phyloP scores from a whole-genome alignment of 2,797 vertebrate genomes.

The Lophura swinhoii region DNA sequence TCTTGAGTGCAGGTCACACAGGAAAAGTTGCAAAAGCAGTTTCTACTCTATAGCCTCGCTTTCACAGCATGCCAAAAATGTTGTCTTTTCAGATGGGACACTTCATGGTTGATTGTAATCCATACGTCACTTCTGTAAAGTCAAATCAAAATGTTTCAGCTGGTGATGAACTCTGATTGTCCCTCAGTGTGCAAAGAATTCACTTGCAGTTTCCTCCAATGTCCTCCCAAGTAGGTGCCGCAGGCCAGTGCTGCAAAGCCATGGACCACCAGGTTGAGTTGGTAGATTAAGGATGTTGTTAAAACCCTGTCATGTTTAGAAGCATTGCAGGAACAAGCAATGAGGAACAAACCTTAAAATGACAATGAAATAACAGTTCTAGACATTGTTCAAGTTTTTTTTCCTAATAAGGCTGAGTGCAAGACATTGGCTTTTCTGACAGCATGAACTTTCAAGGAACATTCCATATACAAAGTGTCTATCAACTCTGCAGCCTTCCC shows the following conservation, averaged over 20 bases:
- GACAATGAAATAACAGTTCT: neutral
- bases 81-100: constrained; percentile 18
- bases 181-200: neutral
- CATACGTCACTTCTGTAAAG: constrained; percentile 28
- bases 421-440: neutral
- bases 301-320: neutral
- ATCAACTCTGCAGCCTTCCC: neutral
- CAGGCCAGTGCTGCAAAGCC: neutral
- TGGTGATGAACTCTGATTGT: neutral
- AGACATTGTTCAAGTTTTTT: neutral
- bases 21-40: constrained; percentile 41
- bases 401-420: neutral
- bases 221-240: neutral
- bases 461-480: neutral
- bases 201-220: neutral
- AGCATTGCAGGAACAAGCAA: neutral
- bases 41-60: constrained; percentile 12
- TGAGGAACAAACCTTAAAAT: neutral
- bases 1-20: constrained; percentile 4
- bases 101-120: constrained; percentile 36
- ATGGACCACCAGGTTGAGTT: neutral
- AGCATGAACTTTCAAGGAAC: neutral
- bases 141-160: neutral
- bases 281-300: neutral
- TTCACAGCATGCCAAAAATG: neutral